Evolutionary conservation across 1,140 invertebrate genomes (phyloP).

Genomic region (Musca vetustissima): DNA sequence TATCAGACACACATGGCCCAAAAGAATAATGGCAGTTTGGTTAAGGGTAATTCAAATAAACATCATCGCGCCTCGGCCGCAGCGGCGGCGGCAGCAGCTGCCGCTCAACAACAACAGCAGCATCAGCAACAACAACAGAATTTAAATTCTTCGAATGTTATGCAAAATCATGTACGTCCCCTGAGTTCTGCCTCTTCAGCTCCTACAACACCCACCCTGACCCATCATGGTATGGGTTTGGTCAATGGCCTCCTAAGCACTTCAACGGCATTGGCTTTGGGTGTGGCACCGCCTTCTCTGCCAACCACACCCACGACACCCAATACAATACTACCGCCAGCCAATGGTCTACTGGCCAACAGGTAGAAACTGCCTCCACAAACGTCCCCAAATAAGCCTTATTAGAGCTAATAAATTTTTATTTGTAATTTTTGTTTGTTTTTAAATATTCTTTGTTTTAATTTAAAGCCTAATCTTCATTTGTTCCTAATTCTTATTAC

Average conservation of each 20-base stretch:
- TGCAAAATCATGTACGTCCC: too few relatives aligned
- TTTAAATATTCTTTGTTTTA: too few relatives aligned
- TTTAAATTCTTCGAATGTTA: background rate
- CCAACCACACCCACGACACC: conserved; percentile 27
- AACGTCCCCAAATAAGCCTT: too few relatives aligned
- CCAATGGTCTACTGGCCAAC: conserved; percentile 49
- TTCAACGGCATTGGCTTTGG: background rate
- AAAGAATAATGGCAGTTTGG: conserved; percentile 60
- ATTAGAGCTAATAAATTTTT: background rate
- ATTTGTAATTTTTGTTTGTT: background rate
- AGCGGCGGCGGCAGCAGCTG: background rate
- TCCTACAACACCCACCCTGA: background rate
- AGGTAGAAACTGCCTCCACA: conserved; percentile 36
- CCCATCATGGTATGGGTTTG: background rate
- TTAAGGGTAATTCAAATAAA: conserved; percentile 44
- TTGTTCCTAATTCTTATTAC: conserved; percentile 6
- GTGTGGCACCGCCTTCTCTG: background rate
- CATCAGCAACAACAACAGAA: conserved; percentile 17
- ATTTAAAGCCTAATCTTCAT: background rate
- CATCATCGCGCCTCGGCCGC: conserved; percentile 36
- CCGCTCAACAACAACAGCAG: conserved; percentile 33
- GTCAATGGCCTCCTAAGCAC: conserved; percentile 4
- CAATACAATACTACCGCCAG: conserved; percentile 40
- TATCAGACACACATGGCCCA: conserved; percentile 92
- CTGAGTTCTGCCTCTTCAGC: too few relatives aligned